A percentile compares a stretch with the other conserved stretches of the same genome.
phyloP scores from a whole-genome alignment of 2,888 invertebrate species.

The Entomobrya proxima region DNA sequence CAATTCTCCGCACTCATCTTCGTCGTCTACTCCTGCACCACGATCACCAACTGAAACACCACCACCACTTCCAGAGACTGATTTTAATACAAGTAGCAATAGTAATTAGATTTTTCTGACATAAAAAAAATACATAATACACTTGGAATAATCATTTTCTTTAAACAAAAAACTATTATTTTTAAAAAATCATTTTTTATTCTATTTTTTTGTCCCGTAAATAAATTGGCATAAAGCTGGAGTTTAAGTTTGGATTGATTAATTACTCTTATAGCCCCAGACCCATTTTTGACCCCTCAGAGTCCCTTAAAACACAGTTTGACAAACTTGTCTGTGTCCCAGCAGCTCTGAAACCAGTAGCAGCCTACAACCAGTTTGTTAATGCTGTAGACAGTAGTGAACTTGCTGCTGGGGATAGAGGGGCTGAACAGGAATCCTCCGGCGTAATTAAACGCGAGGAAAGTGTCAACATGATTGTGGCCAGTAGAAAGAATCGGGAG shows the following conservation, averaged over 20 bases:
- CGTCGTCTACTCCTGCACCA: constrained; percentile 7
- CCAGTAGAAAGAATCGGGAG: constrained; percentile 95
- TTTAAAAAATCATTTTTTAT: background rate
- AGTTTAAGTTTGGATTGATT: constrained; percentile 75
- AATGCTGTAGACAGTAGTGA: constrained; percentile 39
- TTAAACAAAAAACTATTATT: background rate
- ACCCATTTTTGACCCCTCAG: constrained; percentile 70
- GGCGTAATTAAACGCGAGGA: constrained; percentile 39
- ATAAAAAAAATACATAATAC: too few relatives aligned
- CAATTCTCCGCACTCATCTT: too few relatives aligned
- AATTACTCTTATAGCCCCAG: constrained; percentile 75
- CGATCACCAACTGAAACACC: background rate
- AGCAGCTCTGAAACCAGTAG: constrained; percentile 27
- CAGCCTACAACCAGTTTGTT: too few relatives aligned
- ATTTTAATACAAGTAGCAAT: constrained; percentile 38
- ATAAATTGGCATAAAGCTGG: constrained; percentile 70
- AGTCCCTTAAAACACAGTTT: constrained; percentile 62
- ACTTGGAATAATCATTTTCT: too few relatives aligned
- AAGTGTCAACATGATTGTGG: constrained; percentile 84
- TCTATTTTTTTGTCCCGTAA: background rate
- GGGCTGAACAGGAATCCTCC: background rate
- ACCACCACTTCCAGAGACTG: too few relatives aligned
- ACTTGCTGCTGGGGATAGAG: background rate
- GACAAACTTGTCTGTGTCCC: constrained; percentile 47
- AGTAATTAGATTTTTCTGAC: constrained; percentile 23